A percentile compares a stretch with the other conserved stretches of the same genome.
phyloP scores from a whole-genome alignment of 2,113 vertebrate species.

The Nycticryphes semicollaris region DNA sequence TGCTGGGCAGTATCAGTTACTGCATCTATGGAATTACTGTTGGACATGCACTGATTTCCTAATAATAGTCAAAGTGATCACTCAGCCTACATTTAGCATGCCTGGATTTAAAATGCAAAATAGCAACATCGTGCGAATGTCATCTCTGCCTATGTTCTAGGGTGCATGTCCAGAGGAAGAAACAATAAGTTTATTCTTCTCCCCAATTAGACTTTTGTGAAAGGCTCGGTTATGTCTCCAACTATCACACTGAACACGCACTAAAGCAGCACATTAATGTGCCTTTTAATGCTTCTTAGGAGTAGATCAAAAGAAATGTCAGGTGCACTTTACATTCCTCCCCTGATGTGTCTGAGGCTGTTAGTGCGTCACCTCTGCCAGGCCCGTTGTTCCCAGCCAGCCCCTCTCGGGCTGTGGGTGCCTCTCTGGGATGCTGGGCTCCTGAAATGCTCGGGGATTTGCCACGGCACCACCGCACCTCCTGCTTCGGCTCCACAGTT shows the following conservation, averaged over 20 bases:
- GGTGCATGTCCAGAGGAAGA: slow-evolving; percentile 28
- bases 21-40: neutral
- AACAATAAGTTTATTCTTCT: slow-evolving; percentile 70
- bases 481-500: neutral
- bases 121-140: slow-evolving; percentile 44
- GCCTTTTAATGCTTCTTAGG: slow-evolving; percentile 40
- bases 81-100: neutral
- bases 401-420: fast-evolving
- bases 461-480: neutral
- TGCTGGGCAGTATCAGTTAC: neutral
- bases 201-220: slow-evolving; percentile 26
- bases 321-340: slow-evolving; percentile 61
- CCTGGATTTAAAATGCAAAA: slow-evolving; percentile 51
- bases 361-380: neutral
- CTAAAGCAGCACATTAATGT: slow-evolving; percentile 27
- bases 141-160: slow-evolving; percentile 26
- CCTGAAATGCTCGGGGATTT: neutral
- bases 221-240: slow-evolving; percentile 38
- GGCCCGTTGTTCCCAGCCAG: neutral
- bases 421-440: neutral
- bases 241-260: neutral
- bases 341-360: neutral
- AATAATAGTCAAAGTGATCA: neutral
- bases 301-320: slow-evolving; percentile 67
- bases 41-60: neutral